Evolutionary conservation across 2,797 vertebrate species (phyloP).

Genomic region (Tenualosa thibaudeaui): DNA sequence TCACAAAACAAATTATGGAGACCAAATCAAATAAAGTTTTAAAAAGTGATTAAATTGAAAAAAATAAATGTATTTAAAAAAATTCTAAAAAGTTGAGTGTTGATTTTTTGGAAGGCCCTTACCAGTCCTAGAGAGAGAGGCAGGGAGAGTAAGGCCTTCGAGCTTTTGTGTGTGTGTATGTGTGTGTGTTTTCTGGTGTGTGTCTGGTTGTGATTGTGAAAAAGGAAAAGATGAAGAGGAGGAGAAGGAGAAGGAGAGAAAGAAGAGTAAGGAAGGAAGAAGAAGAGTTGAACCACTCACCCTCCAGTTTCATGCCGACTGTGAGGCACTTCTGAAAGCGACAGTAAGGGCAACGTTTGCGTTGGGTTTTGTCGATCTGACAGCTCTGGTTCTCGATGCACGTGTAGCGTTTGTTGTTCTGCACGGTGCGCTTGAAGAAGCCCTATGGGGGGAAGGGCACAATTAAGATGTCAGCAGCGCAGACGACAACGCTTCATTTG

Average conservation of each 20-base stretch:
- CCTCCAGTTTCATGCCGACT: slow-evolving; percentile 99
- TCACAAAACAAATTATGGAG: slow-evolving; percentile 47
- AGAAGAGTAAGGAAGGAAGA: background rate
- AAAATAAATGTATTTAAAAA: background rate
- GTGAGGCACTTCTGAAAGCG: slow-evolving; percentile 98
- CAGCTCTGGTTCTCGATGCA: slow-evolving; percentile 99
- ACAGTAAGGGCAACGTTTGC: slow-evolving; percentile 97
- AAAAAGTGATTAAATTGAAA: background rate
- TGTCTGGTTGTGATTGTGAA: background rate
- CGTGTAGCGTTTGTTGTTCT: slow-evolving; percentile 99
- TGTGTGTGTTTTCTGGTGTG: background rate
- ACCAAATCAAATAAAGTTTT: slow-evolving; percentile 13
- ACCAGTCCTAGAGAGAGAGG: background rate
- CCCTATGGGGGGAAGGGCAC: slow-evolving; percentile 74
- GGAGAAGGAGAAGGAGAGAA: background rate
- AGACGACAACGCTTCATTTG: background rate
- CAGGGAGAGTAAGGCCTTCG: no score
- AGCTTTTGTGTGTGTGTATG: slow-evolving; percentile 26
- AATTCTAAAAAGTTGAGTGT: background rate
- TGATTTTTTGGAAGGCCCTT: background rate
- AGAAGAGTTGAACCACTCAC: slow-evolving; percentile 69
- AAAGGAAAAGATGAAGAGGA: background rate
- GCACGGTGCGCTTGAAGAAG: slow-evolving; percentile 99
- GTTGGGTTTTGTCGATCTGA: slow-evolving; percentile 99
- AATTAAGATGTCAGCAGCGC: slow-evolving; percentile 68